Base-by-base conservation (phyloP, 2,113 vertebrate species). In the Dasyurus viverrinus region DNA sequence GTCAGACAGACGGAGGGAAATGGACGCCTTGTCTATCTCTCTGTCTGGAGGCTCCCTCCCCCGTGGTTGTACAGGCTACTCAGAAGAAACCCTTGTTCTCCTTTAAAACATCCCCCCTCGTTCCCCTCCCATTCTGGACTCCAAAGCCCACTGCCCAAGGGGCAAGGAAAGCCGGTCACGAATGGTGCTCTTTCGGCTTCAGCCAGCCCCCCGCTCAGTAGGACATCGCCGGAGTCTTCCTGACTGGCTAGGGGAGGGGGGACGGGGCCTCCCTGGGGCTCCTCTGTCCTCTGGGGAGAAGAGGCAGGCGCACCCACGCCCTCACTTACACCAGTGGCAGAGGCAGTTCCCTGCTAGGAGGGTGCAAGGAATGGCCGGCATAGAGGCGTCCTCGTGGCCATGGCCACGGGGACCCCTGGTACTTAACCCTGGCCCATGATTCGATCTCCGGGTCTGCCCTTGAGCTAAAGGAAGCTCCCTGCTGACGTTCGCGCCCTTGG, bases 361-460 rank as follows among this genome's bases (percentile, higher is more conserved):
- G 93, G 89, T 97, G 96, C 95, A 98, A 95, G 95, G 93, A 96
- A 97, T 94, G 98, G 98, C 98, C 97, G 98, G 97, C 98, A 98
- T 97, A 42, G 36, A 92, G 98, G 97, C 98, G 95, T 97, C 97
- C 97, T 97, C 97, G 96, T 98, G 97, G 98, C 57, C 57, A 16
- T 68, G 27, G 30, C 10, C 57, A 68, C 12, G 0, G 27, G 30
- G 36, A 98, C 98, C 98, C 98, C 98, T 98, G 98, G 98, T 98
- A 98, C 98, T 98, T 99, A 98, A 98, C 97, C 98, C 98, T 98
- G 97, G 98, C 98, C 97, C 98, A 97, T 98, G 60, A 98, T 96
- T 95, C 95, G 96, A 98, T 98, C 98, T 97, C 98, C 98, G 96
- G 97, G 97, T 98, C 95, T 98, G 98, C 98, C 98, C 98, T 98